Conservation (phyloP, 1,140 invertebrate genomes). For the Lamellibrachia luymesi region DNA sequence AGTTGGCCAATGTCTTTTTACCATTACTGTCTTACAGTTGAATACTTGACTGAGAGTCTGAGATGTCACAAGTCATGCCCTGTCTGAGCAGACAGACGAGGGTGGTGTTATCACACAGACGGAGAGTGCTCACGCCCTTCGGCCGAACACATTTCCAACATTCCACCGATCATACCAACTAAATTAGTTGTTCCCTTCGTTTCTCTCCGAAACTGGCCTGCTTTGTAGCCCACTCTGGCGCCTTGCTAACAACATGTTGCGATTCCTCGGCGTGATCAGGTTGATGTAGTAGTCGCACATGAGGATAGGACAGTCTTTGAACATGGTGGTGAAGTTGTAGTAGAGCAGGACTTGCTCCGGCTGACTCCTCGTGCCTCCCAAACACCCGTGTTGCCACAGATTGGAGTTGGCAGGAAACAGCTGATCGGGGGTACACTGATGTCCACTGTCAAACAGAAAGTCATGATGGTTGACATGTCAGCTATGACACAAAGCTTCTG, state of each 20-base stretch:
- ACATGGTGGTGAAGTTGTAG: not conserved
- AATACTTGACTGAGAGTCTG: too few relatives aligned
- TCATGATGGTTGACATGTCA: too few relatives aligned
- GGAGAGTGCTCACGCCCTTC: not conserved
- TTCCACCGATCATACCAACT: not conserved
- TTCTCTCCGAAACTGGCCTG: not conserved
- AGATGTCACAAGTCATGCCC: too few relatives aligned
- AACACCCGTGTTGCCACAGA: not conserved
- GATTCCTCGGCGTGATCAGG: not conserved
- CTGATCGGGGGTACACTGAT: not conserved
- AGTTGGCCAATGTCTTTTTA: too few relatives aligned
- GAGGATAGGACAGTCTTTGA: not conserved
- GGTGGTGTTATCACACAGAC: not conserved
- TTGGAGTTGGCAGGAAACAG: not conserved
- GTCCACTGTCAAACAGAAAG: not conserved
- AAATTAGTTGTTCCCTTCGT: not conserved
- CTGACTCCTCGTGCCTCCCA: not conserved
- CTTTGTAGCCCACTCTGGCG: not conserved
- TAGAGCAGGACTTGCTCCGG: not conserved
- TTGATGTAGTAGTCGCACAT: constrained; percentile 4
- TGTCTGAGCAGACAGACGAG: too few relatives aligned
- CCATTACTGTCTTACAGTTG: too few relatives aligned
- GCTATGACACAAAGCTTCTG: too few relatives aligned
- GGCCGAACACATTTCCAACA: not conserved
- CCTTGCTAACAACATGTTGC: not conserved